Base-by-base conservation (phyloP, 1,140 invertebrate species). In the Probaryconus sp. region DNA sequence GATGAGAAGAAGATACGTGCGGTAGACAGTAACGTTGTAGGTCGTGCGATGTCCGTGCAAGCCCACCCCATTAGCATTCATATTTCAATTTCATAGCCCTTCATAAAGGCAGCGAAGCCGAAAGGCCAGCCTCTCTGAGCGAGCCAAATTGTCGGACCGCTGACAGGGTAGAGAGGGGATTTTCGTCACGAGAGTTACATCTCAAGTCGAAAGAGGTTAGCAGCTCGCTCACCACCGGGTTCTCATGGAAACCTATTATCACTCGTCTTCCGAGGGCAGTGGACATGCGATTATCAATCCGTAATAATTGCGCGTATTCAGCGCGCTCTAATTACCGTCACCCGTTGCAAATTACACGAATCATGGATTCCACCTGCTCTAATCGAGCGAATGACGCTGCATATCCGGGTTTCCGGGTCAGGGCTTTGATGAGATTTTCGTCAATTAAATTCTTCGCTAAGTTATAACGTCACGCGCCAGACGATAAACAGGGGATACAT, bases 261-360 rank as follows among this genome's bases (percentile, higher is more conserved):
- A 77, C 72, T 63, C 80, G 80, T 80, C 81, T 80, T 68, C 79
- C 53, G 72, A 76, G 73, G 78, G 77, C 80, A 82, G 79, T 79
- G 79, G 77, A 77, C 76, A 72, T 76, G 70, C 73, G 77, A 81
- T 84, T 84, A 85, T 85, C 83, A 85, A 85, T 85, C 79, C 80
- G 73, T 79, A 81, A 83, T 85, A 86, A 85, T 85, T 84, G 79
- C 76, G 78, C 72, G 76, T 79, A 84, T 83, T 83, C 80, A 83
- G 77, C 79, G 76, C 71, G 75, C 77, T 78, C 79, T 85, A 83
- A 83, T 83, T 84, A 84, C 73, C 80, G 71, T 61, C 67, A 53
- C 60, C 55, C 50, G 63, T 43, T 48, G 50, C 28, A 69, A 70
- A 73, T 77, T 73, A 58, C 70, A 55, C 70, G 64, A 69, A 60